Evolutionary conservation across 2,113 vertebrate genomes (phyloP), one percentile per base, ranked within the genome.

Genomic region (Cinclus cinclus): DNA sequence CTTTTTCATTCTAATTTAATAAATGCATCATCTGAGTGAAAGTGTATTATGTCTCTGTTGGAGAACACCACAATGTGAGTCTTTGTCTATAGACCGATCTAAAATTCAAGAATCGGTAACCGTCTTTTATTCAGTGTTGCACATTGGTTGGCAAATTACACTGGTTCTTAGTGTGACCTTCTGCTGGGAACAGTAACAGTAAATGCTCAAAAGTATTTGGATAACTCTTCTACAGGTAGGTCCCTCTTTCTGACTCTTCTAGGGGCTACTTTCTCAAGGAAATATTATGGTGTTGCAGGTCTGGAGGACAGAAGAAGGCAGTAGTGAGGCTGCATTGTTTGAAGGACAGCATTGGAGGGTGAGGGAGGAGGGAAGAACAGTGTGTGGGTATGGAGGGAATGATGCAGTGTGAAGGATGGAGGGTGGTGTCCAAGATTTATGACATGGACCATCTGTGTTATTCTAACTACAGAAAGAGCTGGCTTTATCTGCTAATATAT

Each of bases 1-100:
- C 64, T 78, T 97, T 97, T 96, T 93, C 84, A 95, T 97, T 95
- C 96, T 98, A 97, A 98, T 96, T 98, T 97, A 98, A 98, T 97
- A 98, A 97, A 97, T 91, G 92, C 94, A 74, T 97, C 92, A 78
- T 94, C 71, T 84, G 75, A 96, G 92, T 90, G 64, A 94, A 95
- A 94, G 56, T 59, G 92, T 92, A 70, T 78, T 50, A 52, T 1
- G 80, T 96, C 52, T 96, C 46, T 89, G 44, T 93, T 92, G 91
- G 86, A 88, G 58, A 64, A n/a, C 63, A 65, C 65, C 22, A 28
- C 64, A 53, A 0, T 31, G 53, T 50, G 30, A 67, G 37, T 64
- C 37, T 52, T 59, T 47, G 20, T 76, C 31, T 49, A 0, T 9
- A 31, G 55, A 42, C 11, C 4, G 4, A 33, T 65, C 18, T 63